These are phyloP conservation scores for Psophia crepitans DNA, from an alignment of 2,113 vertebrate species.

Conservation along the genomic window DNA sequence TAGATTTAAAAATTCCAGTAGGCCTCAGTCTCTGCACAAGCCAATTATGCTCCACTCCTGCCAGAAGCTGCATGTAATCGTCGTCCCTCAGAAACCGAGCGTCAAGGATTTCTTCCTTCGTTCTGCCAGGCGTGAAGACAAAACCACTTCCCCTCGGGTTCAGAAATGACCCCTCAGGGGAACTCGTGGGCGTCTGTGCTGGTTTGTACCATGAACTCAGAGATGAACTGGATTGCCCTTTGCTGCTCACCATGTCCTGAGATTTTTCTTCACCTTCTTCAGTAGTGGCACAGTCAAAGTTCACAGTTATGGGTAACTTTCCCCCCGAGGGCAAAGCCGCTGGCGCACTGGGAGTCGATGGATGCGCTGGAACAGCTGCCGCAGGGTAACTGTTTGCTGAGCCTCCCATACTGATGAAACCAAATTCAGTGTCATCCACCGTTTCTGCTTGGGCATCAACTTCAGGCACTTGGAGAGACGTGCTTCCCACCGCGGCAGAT, in stretches of 20 bases:
- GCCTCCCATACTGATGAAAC: background rate
- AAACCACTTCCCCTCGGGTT: constrained; percentile 39
- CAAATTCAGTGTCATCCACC: background rate
- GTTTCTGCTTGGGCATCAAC: constrained; percentile 58
- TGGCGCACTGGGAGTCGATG: background rate
- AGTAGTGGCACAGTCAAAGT: constrained; percentile 54
- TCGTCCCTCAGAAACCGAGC: constrained; percentile 72
- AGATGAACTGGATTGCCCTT: constrained; percentile 37
- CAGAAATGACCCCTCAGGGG: background rate
- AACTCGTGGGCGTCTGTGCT: background rate
- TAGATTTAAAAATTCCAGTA: constrained; percentile 76
- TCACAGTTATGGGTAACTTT: background rate
- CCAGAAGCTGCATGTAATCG: constrained; percentile 82
- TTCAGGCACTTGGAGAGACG: background rate
- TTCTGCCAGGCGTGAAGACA: background rate
- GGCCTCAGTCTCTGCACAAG: constrained; percentile 78
- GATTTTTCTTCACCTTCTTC: constrained; percentile 43
- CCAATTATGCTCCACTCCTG: constrained; percentile 84
- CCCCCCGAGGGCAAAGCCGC: background rate
- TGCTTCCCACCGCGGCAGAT: background rate
- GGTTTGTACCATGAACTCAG: background rate
- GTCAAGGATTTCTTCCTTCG: background rate
- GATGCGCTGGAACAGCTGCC: background rate
- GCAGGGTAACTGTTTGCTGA: background rate
- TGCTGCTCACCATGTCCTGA: background rate